Percentiles rank a stretch among this genome's conserved stretches.
Evolutionary conservation across 1,140 invertebrate species (phyloP).

Genomic region (Spodoptera frugiperda): DNA sequence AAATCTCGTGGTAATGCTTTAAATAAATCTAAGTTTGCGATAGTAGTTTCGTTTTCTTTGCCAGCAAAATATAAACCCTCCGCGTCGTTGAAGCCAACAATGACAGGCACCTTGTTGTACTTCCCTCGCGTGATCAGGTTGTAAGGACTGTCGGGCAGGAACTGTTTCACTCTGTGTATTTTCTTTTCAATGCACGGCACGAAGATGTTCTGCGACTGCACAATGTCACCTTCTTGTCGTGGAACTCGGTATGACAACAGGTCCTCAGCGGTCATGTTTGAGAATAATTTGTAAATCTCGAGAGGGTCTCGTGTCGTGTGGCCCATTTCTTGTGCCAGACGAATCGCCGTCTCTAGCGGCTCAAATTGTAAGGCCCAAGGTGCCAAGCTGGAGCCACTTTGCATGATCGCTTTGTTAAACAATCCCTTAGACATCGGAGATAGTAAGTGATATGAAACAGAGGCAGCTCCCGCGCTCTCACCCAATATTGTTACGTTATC

Average conservation of each 20-base stretch:
- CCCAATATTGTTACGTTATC: conserved; percentile 80
- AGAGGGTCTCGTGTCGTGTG: conserved; percentile 64
- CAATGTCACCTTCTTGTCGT: conserved; percentile 63
- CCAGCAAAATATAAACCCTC: conserved; percentile 76
- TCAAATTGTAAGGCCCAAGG: conserved; percentile 72
- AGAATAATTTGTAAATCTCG: conserved; percentile 70
- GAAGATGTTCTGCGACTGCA: conserved; percentile 74
- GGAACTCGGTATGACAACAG: conserved; percentile 68
- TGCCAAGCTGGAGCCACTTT: conserved; percentile 87
- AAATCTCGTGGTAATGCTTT: conserved; percentile 70
- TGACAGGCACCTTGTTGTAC: conserved; percentile 69
- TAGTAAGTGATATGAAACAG: conserved; percentile 74
- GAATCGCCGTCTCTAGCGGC: conserved; percentile 65
- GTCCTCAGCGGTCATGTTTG: conserved; percentile 57
- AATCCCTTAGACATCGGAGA: conserved; percentile 76
- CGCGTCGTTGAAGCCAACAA: conserved; percentile 73
- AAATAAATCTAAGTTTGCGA: conserved; percentile 63
- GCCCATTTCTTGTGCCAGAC: conserved; percentile 66
- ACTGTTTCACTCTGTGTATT: conserved; percentile 57
- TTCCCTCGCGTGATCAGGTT: conserved; percentile 61
- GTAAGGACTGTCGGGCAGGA: conserved; percentile 69
- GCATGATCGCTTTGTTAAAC: conserved; percentile 83
- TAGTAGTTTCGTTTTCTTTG: conserved; percentile 76
- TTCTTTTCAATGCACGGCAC: conserved; percentile 72
- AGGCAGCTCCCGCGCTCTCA: conserved; percentile 78